Percentiles rank a stretch among this genome's conserved stretches.
These are phyloP conservation scores for Rhagophthalmus giganteus DNA, from an alignment of 2,888 invertebrate genomes.

Conservation along the genomic window DNA sequence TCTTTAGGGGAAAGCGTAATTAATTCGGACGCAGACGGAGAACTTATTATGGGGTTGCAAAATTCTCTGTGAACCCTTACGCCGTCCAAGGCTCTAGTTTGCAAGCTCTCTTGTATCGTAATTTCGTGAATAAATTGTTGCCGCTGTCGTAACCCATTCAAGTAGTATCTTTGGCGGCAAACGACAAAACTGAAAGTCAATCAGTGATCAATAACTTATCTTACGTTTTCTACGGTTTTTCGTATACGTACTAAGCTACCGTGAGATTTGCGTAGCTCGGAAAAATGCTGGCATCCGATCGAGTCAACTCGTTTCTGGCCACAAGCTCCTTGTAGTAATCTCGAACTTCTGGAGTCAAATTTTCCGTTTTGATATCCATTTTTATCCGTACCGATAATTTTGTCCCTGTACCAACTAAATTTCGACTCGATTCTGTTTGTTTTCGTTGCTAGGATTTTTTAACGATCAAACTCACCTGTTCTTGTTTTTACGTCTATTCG, in stretches of 20 bases:
- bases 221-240: background rate
- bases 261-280: slow-evolving; percentile 63
- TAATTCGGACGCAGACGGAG: slow-evolving; percentile 42
- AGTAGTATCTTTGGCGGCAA: slow-evolving; percentile 65
- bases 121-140: slow-evolving; percentile 66
- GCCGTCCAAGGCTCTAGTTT: slow-evolving; percentile 65
- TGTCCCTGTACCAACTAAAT: slow-evolving; percentile 7
- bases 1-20: slow-evolving; percentile 46
- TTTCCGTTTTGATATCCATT: slow-evolving; percentile 1
- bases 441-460: slow-evolving; percentile 34
- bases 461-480: too few species aligned
- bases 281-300: slow-evolving; percentile 65
- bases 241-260: slow-evolving; percentile 66
- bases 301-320: slow-evolving; percentile 54
- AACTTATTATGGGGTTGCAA: slow-evolving; percentile 60
- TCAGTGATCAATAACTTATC: slow-evolving; percentile 4
- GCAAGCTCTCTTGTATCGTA: slow-evolving; percentile 63
- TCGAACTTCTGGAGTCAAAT: slow-evolving; percentile 13
- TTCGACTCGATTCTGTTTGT: slow-evolving; percentile 19
- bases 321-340: slow-evolving; percentile 19
- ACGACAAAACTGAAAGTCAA: slow-evolving; percentile 61
- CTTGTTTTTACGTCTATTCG: background rate
- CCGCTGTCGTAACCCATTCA: slow-evolving; percentile 58
- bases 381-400: slow-evolving; percentile 19
- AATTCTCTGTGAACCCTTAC: slow-evolving; percentile 68